Evolutionary conservation across 2,888 invertebrate genomes (phyloP), one percentile per base, ranked within the genome.

Genomic region (Drosophila tripunctata): DNA sequence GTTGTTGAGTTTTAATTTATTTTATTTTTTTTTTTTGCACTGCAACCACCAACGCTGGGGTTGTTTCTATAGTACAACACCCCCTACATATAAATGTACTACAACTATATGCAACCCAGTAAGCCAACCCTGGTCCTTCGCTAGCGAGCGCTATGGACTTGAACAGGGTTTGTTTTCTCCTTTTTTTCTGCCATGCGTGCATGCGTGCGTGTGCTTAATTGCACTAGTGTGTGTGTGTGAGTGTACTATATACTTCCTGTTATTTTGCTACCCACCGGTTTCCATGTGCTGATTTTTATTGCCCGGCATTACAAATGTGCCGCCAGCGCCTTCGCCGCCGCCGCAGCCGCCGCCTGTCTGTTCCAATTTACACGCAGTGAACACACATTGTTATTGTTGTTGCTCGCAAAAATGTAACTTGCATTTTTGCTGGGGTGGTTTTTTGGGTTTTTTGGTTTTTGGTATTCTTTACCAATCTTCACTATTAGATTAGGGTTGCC

Each of bases 231-330:
- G 24, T 24, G 15, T 41, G 4, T 36, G 21, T 30, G 15, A 31
- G 48, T 38, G 21, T 45, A 27, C 10, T 27, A 47, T 45, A 17
- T 30, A 57, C 65, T 67, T 82, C 68, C 83, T 76, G 71, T 72
- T 56, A 43, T 63, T 65, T 47, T 66, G 43, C 60, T 57, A 44
- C 67, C 80, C 72, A 66, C 69, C 63, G 62, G 61, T 73, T 79
- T 64, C 64, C 54, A 77, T 86, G 81, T 83, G 81, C 86, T 83
- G 81, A 81, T 81, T 86, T 81, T 68, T 63, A 65, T 60, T 50
- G 56, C 31, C 51, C 56, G 64, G 54, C 63, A 64, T 73, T 73
- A 75, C 73, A 75, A 75, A 69, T 74, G 50, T 60, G 51, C 70
- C 70, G 60, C 51, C 21, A 41, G 36, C 48, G 50, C 45, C 31